phyloP scores from a whole-genome alignment of 2,113 vertebrate genomes.

The Rhea americana region DNA sequence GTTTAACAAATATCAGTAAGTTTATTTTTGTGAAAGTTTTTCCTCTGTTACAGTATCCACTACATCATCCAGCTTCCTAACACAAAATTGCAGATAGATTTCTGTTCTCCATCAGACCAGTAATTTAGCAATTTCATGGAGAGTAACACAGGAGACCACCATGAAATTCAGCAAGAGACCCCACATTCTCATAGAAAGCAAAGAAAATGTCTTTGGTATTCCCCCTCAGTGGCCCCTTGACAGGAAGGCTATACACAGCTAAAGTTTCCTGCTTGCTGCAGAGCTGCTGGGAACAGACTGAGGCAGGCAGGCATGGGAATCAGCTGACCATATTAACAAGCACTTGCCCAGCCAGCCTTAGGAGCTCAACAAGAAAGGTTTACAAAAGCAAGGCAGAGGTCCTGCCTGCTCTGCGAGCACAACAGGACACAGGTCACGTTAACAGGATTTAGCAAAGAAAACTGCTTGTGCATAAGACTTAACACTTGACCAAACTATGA shows the following conservation, averaged over 20 bases:
- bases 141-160: neutral
- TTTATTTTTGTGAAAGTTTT: neutral
- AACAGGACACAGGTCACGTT: neutral
- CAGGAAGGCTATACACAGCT: neutral
- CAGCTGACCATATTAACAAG: neutral
- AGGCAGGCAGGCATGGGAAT: neutral
- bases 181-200: neutral
- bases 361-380: neutral
- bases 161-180: conserved; percentile 12
- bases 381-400: neutral
- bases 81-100: conserved; percentile 28
- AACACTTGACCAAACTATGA: neutral
- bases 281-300: neutral
- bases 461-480: neutral
- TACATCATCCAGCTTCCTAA: neutral
- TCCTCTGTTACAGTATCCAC: neutral
- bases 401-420: neutral
- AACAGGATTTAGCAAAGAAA: neutral
- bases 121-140: conserved; percentile 6
- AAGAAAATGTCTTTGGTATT: neutral
- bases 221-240: neutral
- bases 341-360: neutral
- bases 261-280: conserved; percentile 4
- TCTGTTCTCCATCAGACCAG: neutral
- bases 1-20: neutral